Percentiles rank a stretch among this genome's conserved stretches.
Evolutionary conservation across 2,113 vertebrate genomes (phyloP).

Genomic region (Neodon shergylaensis): DNA sequence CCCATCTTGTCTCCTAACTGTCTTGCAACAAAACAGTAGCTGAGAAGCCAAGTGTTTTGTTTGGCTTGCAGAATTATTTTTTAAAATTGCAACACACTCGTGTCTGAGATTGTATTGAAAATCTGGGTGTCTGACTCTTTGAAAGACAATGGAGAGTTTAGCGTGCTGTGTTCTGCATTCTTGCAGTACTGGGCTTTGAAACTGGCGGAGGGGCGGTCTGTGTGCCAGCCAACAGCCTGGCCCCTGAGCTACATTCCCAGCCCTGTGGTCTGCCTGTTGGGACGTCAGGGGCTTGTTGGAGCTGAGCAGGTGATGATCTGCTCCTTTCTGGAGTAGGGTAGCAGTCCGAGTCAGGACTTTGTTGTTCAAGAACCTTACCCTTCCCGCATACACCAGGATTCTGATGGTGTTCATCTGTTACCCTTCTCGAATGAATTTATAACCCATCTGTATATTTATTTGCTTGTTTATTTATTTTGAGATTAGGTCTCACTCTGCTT

Average conservation of each 20-base stretch:
- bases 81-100: not conserved
- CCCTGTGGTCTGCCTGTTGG: not conserved
- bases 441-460: not conserved
- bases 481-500: not conserved
- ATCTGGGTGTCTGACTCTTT: not conserved
- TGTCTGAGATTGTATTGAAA: constrained; percentile 24
- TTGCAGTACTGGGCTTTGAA: not conserved
- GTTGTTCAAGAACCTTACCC: not conserved
- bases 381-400: not conserved
- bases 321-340: not conserved
- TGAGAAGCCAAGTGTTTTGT: constrained; percentile 11
- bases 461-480: not conserved
- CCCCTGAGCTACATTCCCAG: not conserved
- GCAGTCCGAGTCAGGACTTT: not conserved
- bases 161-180: not conserved
- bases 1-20: not conserved
- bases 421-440: not conserved
- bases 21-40: not conserved
- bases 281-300: not conserved
- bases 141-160: not conserved
- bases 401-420: not conserved
- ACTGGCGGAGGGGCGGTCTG: too few relatives aligned
- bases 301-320: not conserved
- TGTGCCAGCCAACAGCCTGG: not conserved
- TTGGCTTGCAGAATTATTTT: constrained; percentile 57